Percentiles rank a stretch among this genome's conserved stretches.
These are phyloP conservation scores for Drosophila glabriapex DNA, from an alignment of 2,888 invertebrate genomes.

Conservation along the genomic window DNA sequence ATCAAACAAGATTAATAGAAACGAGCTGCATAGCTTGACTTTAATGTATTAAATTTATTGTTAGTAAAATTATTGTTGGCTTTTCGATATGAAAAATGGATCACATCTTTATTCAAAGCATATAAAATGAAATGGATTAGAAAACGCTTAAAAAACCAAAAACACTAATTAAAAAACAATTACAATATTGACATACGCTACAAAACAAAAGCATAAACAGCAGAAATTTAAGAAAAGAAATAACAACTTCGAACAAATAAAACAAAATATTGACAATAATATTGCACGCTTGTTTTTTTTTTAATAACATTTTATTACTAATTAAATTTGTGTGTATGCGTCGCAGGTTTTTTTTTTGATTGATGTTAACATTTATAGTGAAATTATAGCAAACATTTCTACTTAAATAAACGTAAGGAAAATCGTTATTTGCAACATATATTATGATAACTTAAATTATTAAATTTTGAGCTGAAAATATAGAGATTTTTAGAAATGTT, in stretches of 20 bases:
- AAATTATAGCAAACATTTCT: conserved; percentile 51
- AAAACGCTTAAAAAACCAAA: background rate
- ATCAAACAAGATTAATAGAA: conserved; percentile 23
- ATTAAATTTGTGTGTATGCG: conserved; percentile 52
- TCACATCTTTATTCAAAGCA: conserved; percentile 17
- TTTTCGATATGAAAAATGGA: conserved; percentile 24
- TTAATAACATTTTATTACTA: conserved; percentile 64
- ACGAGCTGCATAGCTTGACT: conserved; percentile 21
- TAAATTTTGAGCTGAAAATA: conserved; percentile 84
- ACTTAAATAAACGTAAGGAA: conserved; percentile 45
- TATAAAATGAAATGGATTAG: background rate
- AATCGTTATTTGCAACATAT: conserved; percentile 29
- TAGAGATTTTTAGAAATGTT: conserved; percentile 70
- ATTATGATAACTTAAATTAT: conserved; percentile 60
- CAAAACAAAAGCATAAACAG: conserved; percentile 15
- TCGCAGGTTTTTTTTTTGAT: conserved; percentile 26
- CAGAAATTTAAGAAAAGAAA: conserved; percentile 2
- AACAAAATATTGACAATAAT: conserved; percentile 48
- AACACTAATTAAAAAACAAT: background rate
- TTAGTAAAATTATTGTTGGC: conserved; percentile 35
- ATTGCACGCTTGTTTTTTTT: conserved; percentile 47
- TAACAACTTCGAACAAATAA: conserved; percentile 28
- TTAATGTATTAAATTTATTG: conserved; percentile 16
- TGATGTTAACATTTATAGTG: conserved; percentile 48
- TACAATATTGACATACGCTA: background rate